Evolutionary conservation across 2,113 vertebrate genomes (phyloP), one percentile per base, ranked within the genome.

Genomic region (Mola mola): DNA sequence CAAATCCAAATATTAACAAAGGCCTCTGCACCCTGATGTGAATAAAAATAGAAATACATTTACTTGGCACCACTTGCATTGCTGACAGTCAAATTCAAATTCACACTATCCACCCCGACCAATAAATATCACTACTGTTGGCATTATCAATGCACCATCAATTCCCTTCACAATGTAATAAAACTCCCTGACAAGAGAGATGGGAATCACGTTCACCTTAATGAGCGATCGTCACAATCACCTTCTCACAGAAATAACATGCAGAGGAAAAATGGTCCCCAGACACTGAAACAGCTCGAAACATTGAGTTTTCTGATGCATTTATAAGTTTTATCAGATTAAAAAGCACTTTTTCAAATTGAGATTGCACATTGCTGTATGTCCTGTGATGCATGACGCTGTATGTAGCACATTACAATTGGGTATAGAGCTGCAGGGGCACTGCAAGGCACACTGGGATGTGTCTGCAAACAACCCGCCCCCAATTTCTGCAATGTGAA

Each of bases 261-360:
- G 4, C 2, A 2, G 20, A 3, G 15, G 6, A n/a, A 1, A 50
- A 28, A 36, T 0, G 3, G 4, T 12, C 1, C 15, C 4, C 28
- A 8, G 19, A 31, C 48, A 29, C 22, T 48, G 51, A 8, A 43
- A 7, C 20, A 4, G 16, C 38, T 21, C 12, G 9, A 69, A 71
- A 60, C 26, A 44, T 36, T 0, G 0, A 48, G n/a, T 70, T 71
- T 66, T 47, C 47, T 56, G 22, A 66, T 29, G 42, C 57, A 29
- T 69, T 74, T 64, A 29, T 11, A 15, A 36, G 3, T 66, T 75
- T 74, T 20, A 79, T 47, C 65, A 50, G 70, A 81, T 87, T 84
- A 83, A 66, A 83, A 82, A 81, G 49, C 81, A 71, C 77, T 88
- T 72, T 48, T 24, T 33, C 25, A 82, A 70, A 88, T 84, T 79